phyloP scores from a whole-genome alignment of 2,113 vertebrate species.

The zebrafish (Danio rerio) region DNA sequence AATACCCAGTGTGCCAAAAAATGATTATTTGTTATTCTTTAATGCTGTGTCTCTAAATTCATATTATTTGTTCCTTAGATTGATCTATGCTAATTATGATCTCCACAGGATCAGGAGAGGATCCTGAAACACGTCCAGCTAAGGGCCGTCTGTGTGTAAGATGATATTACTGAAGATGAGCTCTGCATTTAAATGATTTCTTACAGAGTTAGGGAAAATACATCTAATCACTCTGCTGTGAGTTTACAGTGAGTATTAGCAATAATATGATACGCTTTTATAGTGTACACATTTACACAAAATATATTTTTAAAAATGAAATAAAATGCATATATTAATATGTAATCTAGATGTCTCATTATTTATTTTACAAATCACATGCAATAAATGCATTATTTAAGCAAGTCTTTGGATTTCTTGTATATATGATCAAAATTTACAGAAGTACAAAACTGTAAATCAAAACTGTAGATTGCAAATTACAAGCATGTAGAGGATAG shows the following conservation, averaged over 20 bases:
- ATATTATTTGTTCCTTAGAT: slow-evolving; percentile 53
- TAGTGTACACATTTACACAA: no score
- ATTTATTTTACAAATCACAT: not conserved
- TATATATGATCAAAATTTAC: not conserved
- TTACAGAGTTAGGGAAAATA: slow-evolving; percentile 41
- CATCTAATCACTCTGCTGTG: slow-evolving; percentile 70
- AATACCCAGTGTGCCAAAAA: slow-evolving; percentile 45
- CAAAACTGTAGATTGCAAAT: not conserved
- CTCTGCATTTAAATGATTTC: slow-evolving; percentile 52
- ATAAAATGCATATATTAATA: not conserved
- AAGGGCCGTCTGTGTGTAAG: slow-evolving; percentile 46
- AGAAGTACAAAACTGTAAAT: not conserved
- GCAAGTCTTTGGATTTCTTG: not conserved
- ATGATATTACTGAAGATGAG: slow-evolving; percentile 53
- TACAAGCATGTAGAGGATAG: no score
- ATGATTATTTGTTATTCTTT: slow-evolving; percentile 53
- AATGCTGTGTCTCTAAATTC: slow-evolving; percentile 46
- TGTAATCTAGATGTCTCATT: not conserved
- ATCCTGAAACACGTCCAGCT: slow-evolving; percentile 52
- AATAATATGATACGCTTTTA: no score
- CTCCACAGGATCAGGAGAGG: slow-evolving; percentile 52
- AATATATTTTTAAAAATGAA: not conserved
- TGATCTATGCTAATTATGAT: slow-evolving; percentile 54
- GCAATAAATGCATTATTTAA: not conserved
- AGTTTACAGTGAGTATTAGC: slow-evolving; percentile 6